These are phyloP conservation scores for Portevinia maculata DNA, from an alignment of 2,888 invertebrate species.

Conservation along the genomic window DNA sequence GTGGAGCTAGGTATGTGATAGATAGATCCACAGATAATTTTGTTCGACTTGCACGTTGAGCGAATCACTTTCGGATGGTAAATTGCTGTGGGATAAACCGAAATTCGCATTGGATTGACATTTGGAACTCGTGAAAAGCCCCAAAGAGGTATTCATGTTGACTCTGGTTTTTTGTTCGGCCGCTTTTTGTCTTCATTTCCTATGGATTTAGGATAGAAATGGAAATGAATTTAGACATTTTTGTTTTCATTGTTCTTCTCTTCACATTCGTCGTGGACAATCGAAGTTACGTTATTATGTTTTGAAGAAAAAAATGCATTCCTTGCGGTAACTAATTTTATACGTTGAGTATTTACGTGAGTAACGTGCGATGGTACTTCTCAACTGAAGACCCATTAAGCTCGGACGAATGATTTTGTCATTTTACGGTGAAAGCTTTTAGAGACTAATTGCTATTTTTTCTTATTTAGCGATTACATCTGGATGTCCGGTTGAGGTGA, in stretches of 20 bases:
- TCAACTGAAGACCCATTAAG: background rate
- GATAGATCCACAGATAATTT: constrained; percentile 51
- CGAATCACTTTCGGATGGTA: constrained; percentile 37
- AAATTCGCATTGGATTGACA: constrained; percentile 49
- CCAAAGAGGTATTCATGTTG: constrained; percentile 12
- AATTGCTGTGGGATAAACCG: constrained; percentile 7
- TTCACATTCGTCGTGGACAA: background rate
- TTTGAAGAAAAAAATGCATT: background rate
- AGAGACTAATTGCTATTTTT: constrained; percentile 9
- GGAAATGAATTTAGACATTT: constrained; percentile 11
- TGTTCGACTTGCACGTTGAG: constrained; percentile 47
- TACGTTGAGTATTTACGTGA: constrained; percentile 34
- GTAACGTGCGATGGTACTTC: background rate
- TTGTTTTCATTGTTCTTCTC: constrained; percentile 1
- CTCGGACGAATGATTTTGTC: constrained; percentile 21
- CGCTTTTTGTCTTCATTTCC: constrained; percentile 21
- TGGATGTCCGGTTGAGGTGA: too few relatives aligned
- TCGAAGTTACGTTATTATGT: background rate
- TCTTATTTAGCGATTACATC: background rate
- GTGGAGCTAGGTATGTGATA: constrained; percentile 1
- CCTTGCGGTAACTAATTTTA: constrained; percentile 38
- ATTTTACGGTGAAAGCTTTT: constrained; percentile 21
- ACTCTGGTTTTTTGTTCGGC: background rate
- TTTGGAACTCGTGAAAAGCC: constrained; percentile 42
- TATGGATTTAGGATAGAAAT: background rate